phyloP scores from a whole-genome alignment of 2,797 vertebrate genomes.

The Neomorphus geoffroyi region DNA sequence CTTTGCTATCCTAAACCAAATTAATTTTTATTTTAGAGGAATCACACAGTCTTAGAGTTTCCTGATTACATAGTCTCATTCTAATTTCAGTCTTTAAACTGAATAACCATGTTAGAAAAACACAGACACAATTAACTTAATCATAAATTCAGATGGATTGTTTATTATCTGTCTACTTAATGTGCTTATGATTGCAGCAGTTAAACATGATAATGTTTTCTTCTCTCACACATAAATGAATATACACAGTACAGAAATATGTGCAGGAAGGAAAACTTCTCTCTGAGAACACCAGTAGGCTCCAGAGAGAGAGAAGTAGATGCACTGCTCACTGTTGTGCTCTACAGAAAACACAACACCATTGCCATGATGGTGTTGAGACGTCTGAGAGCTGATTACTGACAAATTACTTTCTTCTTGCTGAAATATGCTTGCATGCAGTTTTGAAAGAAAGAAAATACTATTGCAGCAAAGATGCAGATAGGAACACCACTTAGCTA shows the following conservation, averaged over 20 bases:
- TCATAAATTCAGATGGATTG: conserved; percentile 66
- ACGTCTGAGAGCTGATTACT: conserved; percentile 22
- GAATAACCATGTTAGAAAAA: conserved; percentile 59
- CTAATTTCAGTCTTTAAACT: conserved; percentile 59
- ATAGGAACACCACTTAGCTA: background rate
- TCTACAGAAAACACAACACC: conserved; percentile 21
- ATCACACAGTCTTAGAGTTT: conserved; percentile 7
- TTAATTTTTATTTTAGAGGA: conserved; percentile 43
- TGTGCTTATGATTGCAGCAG: conserved; percentile 62
- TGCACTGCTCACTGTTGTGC: background rate
- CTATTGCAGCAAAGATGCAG: background rate
- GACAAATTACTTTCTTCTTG: conserved; percentile 17
- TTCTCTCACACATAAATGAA: conserved; percentile 49
- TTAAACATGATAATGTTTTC: conserved; percentile 64
- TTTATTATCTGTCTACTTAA: conserved; percentile 66
- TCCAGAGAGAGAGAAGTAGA: background rate
- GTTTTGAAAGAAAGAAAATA: background rate
- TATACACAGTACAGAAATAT: conserved; percentile 22
- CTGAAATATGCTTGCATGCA: background rate
- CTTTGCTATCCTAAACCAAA: conserved; percentile 10
- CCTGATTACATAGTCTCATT: conserved; percentile 27
- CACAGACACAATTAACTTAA: conserved; percentile 62
- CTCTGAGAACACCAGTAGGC: background rate
- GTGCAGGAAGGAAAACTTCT: conserved; percentile 19
- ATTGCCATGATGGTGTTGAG: background rate